Percentiles rank a stretch among this genome's conserved stretches.
Conservation (phyloP, 2,113 vertebrate genomes). For the Neogale vison region DNA sequence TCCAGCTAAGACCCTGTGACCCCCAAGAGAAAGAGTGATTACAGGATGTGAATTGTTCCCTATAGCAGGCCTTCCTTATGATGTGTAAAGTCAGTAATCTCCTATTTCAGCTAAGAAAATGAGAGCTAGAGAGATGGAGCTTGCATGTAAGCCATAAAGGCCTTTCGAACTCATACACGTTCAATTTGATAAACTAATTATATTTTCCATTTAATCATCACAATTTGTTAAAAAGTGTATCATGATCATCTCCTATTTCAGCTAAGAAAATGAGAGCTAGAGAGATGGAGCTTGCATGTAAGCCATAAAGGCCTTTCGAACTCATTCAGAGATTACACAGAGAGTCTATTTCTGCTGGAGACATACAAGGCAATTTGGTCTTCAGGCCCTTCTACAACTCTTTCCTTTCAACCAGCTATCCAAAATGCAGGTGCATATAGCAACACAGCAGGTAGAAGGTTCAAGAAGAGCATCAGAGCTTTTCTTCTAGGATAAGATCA, state of each 20-base stretch:
- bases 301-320: conserved; percentile 24
- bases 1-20: not conserved
- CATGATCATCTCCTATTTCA: conserved; percentile 4
- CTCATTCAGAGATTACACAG: not conserved
- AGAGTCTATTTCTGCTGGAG: conserved; percentile 49
- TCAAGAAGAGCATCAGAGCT: conserved; percentile 46
- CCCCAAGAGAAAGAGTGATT: not conserved
- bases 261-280: not conserved
- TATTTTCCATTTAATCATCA: conserved; percentile 28
- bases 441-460: not conserved
- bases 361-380: not conserved
- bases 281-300: not conserved
- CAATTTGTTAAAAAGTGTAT: not conserved
- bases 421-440: conserved; percentile 62
- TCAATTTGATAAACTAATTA: not conserved
- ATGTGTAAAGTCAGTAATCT: not conserved
- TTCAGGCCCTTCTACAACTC: conserved; percentile 27
- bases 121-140: too few relatives aligned
- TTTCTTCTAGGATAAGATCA: conserved; percentile 55
- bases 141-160: too few relatives aligned
- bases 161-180: too few relatives aligned
- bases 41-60: not conserved
- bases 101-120: too few relatives aligned
- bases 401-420: not conserved
- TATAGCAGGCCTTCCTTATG: not conserved